These are phyloP conservation scores for Calephelis perditalis DNA, from an alignment of 2,888 invertebrate genomes.

Conservation along the genomic window DNA sequence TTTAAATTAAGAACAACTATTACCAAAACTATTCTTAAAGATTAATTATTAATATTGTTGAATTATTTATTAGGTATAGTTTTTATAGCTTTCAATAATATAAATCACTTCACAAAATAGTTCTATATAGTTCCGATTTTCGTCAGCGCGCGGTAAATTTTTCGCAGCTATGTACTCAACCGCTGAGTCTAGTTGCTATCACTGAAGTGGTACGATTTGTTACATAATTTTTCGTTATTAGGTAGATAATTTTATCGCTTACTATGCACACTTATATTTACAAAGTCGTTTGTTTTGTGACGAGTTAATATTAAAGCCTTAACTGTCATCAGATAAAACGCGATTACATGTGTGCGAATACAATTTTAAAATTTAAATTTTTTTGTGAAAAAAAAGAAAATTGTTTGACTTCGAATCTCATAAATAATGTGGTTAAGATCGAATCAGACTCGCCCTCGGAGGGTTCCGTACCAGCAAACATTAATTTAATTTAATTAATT, in stretches of 20 bases:
- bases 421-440: too few relatives aligned
- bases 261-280: conserved; percentile 33
- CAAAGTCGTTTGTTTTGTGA: conserved; percentile 15
- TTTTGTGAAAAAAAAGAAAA: too few relatives aligned
- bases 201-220: conserved; percentile 46
- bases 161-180: conserved; percentile 37
- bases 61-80: too few relatives aligned
- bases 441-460: too few relatives aligned
- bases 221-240: conserved; percentile 60
- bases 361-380: conserved; percentile 8
- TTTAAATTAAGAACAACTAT: too few relatives aligned
- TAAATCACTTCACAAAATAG: neutral
- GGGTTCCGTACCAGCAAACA: too few relatives aligned
- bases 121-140: neutral
- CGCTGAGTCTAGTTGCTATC: conserved; percentile 50
- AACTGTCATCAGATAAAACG: conserved; percentile 9
- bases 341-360: conserved; percentile 1
- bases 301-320: conserved; percentile 18
- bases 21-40: too few relatives aligned
- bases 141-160: conserved; percentile 16
- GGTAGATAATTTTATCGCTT: conserved; percentile 48
- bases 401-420: too few relatives aligned
- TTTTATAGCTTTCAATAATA: too few relatives aligned
- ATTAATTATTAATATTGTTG: too few relatives aligned
- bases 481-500: too few relatives aligned